These are phyloP conservation scores for Euura lappo DNA, from an alignment of 1,140 invertebrate genomes.

Conservation along the genomic window DNA sequence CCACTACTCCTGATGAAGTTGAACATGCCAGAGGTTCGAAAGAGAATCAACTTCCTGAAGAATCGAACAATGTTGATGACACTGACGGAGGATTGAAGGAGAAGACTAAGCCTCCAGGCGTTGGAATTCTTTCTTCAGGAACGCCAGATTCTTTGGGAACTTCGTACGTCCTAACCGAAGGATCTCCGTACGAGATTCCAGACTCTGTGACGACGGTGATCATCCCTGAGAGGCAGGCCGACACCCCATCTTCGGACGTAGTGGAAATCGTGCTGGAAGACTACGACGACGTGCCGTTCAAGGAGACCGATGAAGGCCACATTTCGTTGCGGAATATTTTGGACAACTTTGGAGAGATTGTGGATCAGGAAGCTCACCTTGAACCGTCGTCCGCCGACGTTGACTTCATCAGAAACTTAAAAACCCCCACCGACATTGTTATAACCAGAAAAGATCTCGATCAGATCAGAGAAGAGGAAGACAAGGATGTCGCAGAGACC, in stretches of 20 bases:
- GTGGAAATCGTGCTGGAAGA: constrained; percentile 30
- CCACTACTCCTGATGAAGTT: background rate
- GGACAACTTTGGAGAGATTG: constrained; percentile 27
- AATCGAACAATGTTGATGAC: background rate
- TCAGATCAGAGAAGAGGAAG: constrained; percentile 45
- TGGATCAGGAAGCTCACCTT: constrained; percentile 6
- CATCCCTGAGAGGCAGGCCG: constrained; percentile 40
- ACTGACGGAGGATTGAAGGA: background rate
- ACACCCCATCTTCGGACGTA: constrained; percentile 28
- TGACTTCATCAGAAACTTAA: constrained; percentile 34
- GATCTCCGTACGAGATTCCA: constrained; percentile 54
- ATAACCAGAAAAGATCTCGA: constrained; percentile 39
- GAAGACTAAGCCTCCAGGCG: background rate
- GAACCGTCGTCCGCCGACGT: constrained; percentile 24
- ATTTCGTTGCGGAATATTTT: background rate
- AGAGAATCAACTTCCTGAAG: background rate
- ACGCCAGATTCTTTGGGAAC: constrained; percentile 3
- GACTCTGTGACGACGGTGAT: constrained; percentile 54
- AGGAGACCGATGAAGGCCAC: constrained; percentile 15
- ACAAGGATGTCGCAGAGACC: constrained; percentile 29
- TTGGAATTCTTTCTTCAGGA: constrained; percentile 10
- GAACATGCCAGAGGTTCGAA: background rate
- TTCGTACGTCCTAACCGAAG: constrained; percentile 53
- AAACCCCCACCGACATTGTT: constrained; percentile 32
- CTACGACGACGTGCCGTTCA: background rate